A percentile compares a stretch with the other conserved stretches of the same genome.
Conservation (phyloP, 2,113 vertebrate species). For the Bambusicola thoracicus region DNA sequence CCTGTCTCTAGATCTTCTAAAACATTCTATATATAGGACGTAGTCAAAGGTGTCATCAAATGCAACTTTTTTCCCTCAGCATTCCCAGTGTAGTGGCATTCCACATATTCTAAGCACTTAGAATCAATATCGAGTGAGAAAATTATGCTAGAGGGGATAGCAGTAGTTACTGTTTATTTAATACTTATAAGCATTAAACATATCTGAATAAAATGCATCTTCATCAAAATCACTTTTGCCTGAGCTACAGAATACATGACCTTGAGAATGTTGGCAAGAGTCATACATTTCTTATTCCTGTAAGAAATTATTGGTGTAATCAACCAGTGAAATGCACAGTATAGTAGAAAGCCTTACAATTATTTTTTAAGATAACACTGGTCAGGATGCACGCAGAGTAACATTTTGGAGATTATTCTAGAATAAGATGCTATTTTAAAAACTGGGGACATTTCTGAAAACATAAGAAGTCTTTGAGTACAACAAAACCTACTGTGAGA, state of each 20-base stretch:
- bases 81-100: neutral
- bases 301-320: neutral
- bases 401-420: neutral
- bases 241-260: neutral
- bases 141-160: neutral
- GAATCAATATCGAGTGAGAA: neutral
- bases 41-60: neutral
- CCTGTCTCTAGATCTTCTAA: neutral
- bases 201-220: neutral
- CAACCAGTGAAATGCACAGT: neutral
- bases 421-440: neutral
- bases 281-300: neutral
- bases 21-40: neutral
- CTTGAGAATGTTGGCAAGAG: neutral
- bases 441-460: neutral
- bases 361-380: neutral
- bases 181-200: neutral
- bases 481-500: neutral
- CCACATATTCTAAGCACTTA: neutral
- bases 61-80: neutral
- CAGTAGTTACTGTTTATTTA: neutral
- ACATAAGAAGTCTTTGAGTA: neutral
- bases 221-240: neutral
- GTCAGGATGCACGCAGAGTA: neutral
- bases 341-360: neutral